A percentile compares a stretch with the other conserved stretches of the same genome.
Conservation (phyloP, 2,797 vertebrate species). For the Sebastes cheni region DNA sequence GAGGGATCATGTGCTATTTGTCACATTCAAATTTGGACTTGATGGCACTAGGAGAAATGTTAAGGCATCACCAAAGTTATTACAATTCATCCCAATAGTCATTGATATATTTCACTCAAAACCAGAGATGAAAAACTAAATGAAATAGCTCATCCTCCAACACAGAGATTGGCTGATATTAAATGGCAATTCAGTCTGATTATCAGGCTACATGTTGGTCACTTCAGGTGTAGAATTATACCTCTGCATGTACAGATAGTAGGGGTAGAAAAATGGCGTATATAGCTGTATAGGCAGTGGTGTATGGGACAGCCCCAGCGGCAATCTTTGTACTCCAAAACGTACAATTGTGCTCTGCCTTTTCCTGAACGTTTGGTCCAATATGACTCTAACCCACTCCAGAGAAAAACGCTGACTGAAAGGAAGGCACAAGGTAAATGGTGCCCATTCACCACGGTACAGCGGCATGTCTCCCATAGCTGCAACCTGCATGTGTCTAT, state of each 20-base stretch:
- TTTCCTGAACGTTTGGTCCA: background rate
- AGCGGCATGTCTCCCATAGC: background rate
- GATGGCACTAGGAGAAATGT: too few relatives aligned
- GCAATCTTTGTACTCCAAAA: background rate
- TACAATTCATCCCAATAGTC: background rate
- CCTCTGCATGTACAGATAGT: background rate
- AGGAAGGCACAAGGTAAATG: background rate
- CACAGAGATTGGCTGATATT: background rate
- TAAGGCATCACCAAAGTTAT: too few relatives aligned
- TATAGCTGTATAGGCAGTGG: background rate
- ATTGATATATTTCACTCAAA: background rate
- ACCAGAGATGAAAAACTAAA: background rate
- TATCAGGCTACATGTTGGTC: background rate
- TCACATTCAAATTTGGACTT: background rate
- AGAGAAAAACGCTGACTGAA: background rate
- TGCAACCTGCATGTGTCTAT: background rate
- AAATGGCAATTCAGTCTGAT: background rate
- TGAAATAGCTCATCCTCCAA: background rate
- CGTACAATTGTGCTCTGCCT: background rate
- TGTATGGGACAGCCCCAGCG: background rate
- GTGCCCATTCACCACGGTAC: background rate
- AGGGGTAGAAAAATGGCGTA: background rate
- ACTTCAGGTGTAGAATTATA: background rate
- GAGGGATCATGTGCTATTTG: background rate
- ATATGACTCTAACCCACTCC: background rate